These are phyloP conservation scores for Girardinichthys multiradiatus DNA, from an alignment of 2,113 vertebrate genomes.

Conservation along the genomic window DNA sequence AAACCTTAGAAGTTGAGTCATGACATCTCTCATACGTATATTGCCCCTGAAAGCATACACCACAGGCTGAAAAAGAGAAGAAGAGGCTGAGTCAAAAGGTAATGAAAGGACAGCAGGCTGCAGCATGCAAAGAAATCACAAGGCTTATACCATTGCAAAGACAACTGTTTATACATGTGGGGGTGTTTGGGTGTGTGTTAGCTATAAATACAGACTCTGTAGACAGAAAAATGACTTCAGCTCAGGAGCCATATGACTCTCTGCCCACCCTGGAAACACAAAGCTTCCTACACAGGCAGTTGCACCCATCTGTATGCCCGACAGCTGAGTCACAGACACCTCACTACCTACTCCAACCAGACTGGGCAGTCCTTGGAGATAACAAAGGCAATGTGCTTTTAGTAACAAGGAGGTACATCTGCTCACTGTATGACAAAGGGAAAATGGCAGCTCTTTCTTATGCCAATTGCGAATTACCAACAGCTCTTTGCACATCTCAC, in stretches of 20 bases:
- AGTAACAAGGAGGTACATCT: slow-evolving; percentile 47
- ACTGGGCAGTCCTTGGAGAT: slow-evolving; percentile 38
- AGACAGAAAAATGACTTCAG: slow-evolving; percentile 63
- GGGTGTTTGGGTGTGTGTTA: slow-evolving; percentile 63
- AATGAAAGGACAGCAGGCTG: slow-evolving; percentile 74
- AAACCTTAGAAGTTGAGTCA: slow-evolving; percentile 65
- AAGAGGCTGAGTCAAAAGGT: slow-evolving; percentile 62
- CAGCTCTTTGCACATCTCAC: neutral
- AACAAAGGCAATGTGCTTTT: slow-evolving; percentile 53
- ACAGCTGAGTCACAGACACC: slow-evolving; percentile 58
- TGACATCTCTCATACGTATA: slow-evolving; percentile 42
- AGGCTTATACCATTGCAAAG: slow-evolving; percentile 65
- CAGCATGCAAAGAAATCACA: slow-evolving; percentile 65
- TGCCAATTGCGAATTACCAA: neutral
- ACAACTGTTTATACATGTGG: slow-evolving; percentile 67
- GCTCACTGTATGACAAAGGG: slow-evolving; percentile 48
- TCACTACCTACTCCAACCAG: slow-evolving; percentile 38
- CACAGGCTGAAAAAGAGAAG: slow-evolving; percentile 36
- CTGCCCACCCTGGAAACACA: slow-evolving; percentile 56
- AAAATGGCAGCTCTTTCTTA: slow-evolving; percentile 6
- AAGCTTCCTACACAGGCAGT: slow-evolving; percentile 40
- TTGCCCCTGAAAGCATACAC: slow-evolving; percentile 52
- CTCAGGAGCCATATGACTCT: slow-evolving; percentile 51
- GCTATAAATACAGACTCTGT: slow-evolving; percentile 68
- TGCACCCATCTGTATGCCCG: slow-evolving; percentile 32